Evolutionary conservation across 2,113 vertebrate species (phyloP), one percentile per base, ranked within the genome.

Genomic region (Falco punctatus): DNA sequence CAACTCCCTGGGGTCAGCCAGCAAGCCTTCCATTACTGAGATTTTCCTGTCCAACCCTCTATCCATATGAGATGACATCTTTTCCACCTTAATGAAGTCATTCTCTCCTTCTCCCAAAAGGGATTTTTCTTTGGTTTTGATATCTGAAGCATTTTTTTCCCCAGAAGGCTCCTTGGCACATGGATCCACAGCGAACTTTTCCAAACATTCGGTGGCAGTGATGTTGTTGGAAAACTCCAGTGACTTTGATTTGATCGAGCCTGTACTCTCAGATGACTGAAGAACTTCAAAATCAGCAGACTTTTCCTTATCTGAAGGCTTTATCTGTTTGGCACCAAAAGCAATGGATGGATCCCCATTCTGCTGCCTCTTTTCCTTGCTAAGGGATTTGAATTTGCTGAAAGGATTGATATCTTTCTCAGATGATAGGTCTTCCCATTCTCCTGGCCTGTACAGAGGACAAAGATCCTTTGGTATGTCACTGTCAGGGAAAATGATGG

Each of bases 391-490:
- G 81, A 99, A 99, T 90, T 99, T 99, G 96, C 99, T 99, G 97
- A 99, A 99, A 46, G 99, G 99, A 97, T 99, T 99, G 73, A 99
- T 98, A 84, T 99, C 99, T 42, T 97, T 99, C 94, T 99, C 99
- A 28, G 99, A 99, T 7, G 99, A 99, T 42, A 99, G 98, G 96
- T 99, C 99, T 97, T 99, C 99, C 99, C 99, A 99, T 97, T 99
- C 99, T 93, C 99, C 99, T 62, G 99, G 99, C 99, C 99, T 99
- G 99, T 99, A 99, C 98, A 99, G 98, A 98, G 99, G 99, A 99
- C 99, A 99, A 98, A 99, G 99, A 99, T 99, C 99, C 99, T 98
- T 99, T 98, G 99, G 99, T 99, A 98, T 98, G 97, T 99, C 99
- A 98, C 99, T 99, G 98, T 98, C 81, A 97, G 95, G 97, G 97